Evolutionary conservation across 2,888 invertebrate genomes (phyloP).

Genomic region (Therioaphis trifolii): DNA sequence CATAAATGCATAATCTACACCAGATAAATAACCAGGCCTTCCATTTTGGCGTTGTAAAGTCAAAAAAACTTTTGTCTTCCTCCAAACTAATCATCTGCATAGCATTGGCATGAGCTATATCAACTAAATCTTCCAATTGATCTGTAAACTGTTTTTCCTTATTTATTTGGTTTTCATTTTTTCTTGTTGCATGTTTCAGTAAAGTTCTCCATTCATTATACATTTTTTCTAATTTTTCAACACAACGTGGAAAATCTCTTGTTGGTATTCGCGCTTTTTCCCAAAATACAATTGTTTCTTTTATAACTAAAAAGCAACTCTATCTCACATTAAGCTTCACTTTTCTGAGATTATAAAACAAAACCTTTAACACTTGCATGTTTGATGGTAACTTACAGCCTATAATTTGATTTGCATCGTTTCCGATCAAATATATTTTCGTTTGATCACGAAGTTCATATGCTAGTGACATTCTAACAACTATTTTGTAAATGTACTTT

Average conservation of each 20-base stretch:
- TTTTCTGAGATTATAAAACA: slow-evolving; percentile 27
- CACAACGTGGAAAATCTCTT: not conserved
- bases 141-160: not conserved
- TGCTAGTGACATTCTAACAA: not conserved
- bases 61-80: not conserved
- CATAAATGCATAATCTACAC: not conserved
- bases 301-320: not conserved
- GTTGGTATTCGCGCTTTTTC: slow-evolving; percentile 37
- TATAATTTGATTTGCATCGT: slow-evolving; percentile 4
- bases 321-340: not conserved
- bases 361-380: slow-evolving; percentile 2
- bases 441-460: slow-evolving; percentile 1
- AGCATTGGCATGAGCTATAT: not conserved
- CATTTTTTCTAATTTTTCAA: not conserved
- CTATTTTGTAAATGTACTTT: too few species aligned
- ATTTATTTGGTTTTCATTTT: not conserved
- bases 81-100: slow-evolving; percentile 16
- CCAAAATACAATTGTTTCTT: slow-evolving; percentile 31
- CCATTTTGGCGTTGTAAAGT: not conserved
- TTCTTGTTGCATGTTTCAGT: not conserved
- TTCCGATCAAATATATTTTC: slow-evolving; percentile 13
- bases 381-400: slow-evolving; percentile 17
- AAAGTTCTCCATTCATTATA: slow-evolving; percentile 1
- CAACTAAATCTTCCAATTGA: too few species aligned
- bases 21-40: slow-evolving; percentile 12